Base-by-base conservation (phyloP, 2,113 vertebrate genomes). In the Pholis gunnellus region DNA sequence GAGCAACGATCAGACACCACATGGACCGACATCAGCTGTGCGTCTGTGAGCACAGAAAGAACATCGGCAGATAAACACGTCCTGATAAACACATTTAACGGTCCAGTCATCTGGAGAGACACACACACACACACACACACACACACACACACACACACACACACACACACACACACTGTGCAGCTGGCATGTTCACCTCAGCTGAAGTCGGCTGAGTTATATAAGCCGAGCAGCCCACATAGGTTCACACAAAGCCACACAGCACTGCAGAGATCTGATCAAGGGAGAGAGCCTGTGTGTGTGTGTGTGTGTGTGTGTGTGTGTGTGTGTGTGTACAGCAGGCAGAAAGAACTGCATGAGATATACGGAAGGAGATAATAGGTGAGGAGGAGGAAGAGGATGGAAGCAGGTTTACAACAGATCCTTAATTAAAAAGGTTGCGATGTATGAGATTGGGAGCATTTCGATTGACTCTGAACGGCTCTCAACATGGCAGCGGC, bases 141-240 rank as follows among this genome's bases (percentile, higher is more conserved):
- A 20, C 60, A 40, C 59, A 17, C 44, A 31, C 72, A 57, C 52
- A 63, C 73, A 78, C 87, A 73, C 78, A 85, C 75, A 85, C 66
- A 77, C 76, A 73, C 79, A 81, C 54, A 84, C 63, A 73, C 79
- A 73, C 83, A 60, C 67, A 27, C 38, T 18, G 67, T 81, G 78
- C 84, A 85, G 88, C 90, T 88, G 88, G 83, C 91, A 81, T 85
- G 85, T 86, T 89, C 86, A 88, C 87, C 85, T 90, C 85, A 88
- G 84, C 87, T 90, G 80, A 82, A 89, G 84, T 93, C 83, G 52
- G 88, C 81, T 78, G 80, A 78, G 91, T 94, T 95, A 94, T 76
- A 90, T 94, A 95, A 95, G 81, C 72, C 88, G 65, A 69, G 66
- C 91, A 90, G 88, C 93, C 93, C 91, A 94, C 92, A 87, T 91